Conservation (phyloP, 2,797 vertebrate species). For the Delichon dasypus region DNA sequence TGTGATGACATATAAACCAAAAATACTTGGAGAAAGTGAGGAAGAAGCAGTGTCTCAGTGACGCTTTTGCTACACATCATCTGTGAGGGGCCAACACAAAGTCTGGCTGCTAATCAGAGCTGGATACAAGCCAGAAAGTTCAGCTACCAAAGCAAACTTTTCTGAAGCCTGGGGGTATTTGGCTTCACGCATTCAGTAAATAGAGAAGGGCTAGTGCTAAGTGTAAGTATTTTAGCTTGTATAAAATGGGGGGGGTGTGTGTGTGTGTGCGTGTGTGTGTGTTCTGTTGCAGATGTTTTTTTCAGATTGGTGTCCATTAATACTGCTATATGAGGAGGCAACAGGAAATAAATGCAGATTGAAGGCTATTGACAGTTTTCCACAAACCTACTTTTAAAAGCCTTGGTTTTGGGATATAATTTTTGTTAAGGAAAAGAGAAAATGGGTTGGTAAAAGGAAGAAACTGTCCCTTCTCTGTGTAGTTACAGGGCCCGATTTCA, state of each 20-base stretch:
- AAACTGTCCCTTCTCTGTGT: neutral
- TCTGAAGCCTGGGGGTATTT: constrained; percentile 4
- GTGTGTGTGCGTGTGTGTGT: neutral
- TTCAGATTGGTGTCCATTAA: neutral
- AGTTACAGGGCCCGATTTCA: neutral
- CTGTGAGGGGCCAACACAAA: constrained; percentile 29
- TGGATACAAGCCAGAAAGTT: constrained; percentile 47
- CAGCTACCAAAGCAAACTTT: constrained; percentile 38
- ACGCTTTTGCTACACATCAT: neutral
- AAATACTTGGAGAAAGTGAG: constrained; percentile 40
- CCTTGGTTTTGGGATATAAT: neutral
- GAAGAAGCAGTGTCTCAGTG: neutral
- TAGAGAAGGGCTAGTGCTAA: neutral
- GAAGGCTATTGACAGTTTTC: neutral
- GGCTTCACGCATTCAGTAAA: neutral
- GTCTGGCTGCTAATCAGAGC: constrained; percentile 15
- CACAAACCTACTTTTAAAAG: neutral
- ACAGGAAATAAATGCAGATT: neutral
- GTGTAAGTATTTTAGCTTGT: neutral
- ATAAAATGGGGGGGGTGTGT: neutral
- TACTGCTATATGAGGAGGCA: neutral
- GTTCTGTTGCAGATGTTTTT: neutral
- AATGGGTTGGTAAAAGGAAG: neutral
- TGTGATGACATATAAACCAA: constrained; percentile 50
- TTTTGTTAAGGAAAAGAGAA: neutral